Conservation (phyloP, 2,113 vertebrate species). For the Papio anubis region DNA sequence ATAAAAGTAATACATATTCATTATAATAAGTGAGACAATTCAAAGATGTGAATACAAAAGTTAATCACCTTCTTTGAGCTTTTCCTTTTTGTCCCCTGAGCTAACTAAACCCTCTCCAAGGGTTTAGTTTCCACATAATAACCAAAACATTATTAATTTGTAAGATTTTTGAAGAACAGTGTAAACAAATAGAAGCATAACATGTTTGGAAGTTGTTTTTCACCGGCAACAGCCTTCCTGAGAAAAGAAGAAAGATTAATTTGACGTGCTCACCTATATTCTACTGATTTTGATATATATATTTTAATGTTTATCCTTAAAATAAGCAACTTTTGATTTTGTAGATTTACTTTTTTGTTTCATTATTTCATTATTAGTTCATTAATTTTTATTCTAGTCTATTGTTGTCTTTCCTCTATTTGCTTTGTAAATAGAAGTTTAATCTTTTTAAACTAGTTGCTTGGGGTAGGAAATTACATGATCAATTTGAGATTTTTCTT, state of each 20-base stretch:
- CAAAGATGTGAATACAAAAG: neutral
- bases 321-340: neutral
- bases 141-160: neutral
- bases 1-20: neutral
- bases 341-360: neutral
- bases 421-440: too few relatives aligned
- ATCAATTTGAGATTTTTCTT: too few relatives aligned
- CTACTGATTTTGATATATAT: neutral
- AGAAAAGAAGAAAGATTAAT: neutral
- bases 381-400: too few relatives aligned
- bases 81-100: neutral
- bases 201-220: neutral
- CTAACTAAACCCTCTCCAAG: neutral
- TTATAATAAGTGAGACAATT: neutral
- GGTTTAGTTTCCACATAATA: too few relatives aligned
- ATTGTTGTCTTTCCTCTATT: too few relatives aligned
- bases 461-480: too few relatives aligned
- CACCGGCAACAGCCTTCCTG: neutral
- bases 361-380: neutral
- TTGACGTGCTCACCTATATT: neutral
- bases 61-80: neutral
- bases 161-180: neutral
- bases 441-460: too few relatives aligned
- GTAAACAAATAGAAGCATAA: too few relatives aligned
- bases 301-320: neutral